These are phyloP conservation scores for Cydia amplana DNA, from an alignment of 1,140 invertebrate genomes.

Conservation along the genomic window DNA sequence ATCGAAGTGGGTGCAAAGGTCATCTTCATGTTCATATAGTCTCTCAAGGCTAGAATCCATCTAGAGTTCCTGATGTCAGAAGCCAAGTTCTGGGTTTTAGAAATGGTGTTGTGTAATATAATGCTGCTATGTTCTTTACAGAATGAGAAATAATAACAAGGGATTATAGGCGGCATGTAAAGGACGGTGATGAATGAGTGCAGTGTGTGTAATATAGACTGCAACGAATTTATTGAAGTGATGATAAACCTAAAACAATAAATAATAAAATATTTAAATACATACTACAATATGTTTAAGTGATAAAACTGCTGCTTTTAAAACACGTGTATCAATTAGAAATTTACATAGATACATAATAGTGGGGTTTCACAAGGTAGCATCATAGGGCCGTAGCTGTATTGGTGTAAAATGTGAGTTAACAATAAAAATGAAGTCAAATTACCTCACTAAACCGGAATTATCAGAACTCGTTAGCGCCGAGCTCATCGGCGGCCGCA, in stretches of 20 bases:
- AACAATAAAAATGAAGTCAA: neutral
- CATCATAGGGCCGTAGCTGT: neutral
- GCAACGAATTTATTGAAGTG: slow-evolving; percentile 63
- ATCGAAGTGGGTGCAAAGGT: slow-evolving; percentile 70
- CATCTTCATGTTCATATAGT: slow-evolving; percentile 74
- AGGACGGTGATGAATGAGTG: slow-evolving; percentile 55
- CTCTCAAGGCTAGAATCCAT: slow-evolving; percentile 64
- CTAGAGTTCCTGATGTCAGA: slow-evolving; percentile 48
- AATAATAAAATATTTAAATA: slow-evolving; percentile 52
- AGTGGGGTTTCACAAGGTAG: neutral
- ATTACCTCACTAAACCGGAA: slow-evolving; percentile 77
- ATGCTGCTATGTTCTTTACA: slow-evolving; percentile 49
- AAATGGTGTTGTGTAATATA: slow-evolving; percentile 46
- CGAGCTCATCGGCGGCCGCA: slow-evolving; percentile 72
- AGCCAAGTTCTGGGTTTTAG: slow-evolving; percentile 46
- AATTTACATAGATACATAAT: slow-evolving; percentile 12
- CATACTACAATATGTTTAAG: slow-evolving; percentile 36
- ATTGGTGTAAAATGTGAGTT: slow-evolving; percentile 10
- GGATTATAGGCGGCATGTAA: slow-evolving; percentile 52
- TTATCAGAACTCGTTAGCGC: slow-evolving; percentile 75
- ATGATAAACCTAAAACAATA: slow-evolving; percentile 78
- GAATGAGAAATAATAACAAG: slow-evolving; percentile 51
- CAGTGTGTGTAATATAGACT: slow-evolving; percentile 54
- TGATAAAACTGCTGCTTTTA: slow-evolving; percentile 32
- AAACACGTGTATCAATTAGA: neutral